Evolutionary conservation across 2,888 invertebrate genomes (phyloP).

Genomic region (Leucophora obtusa): DNA sequence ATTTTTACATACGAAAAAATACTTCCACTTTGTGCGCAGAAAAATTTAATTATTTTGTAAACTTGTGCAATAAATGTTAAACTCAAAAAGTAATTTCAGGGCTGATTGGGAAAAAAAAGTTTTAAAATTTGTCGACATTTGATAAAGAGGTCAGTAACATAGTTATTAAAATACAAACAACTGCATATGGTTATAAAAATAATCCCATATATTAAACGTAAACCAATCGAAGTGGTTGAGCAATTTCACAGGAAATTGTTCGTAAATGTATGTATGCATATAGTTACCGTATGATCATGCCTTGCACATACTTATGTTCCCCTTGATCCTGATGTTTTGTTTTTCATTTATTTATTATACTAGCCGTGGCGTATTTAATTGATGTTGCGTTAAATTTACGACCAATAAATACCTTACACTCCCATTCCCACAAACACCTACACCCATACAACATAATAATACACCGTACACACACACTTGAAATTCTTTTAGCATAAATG

Average conservation of each 20-base stretch:
- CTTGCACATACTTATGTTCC: neutral
- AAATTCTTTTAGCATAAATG: neutral
- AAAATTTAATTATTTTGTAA: too few species aligned
- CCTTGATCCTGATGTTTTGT: neutral
- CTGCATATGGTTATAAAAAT: neutral
- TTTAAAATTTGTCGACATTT: slow-evolving; percentile 36
- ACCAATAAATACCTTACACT: slow-evolving; percentile 32
- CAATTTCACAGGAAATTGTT: slow-evolving; percentile 1
- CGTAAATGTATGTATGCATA: too few species aligned
- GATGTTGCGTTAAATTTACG: slow-evolving; percentile 58
- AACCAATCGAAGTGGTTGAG: slow-evolving; percentile 25
- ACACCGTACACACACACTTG: neutral
- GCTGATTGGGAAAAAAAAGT: neutral
- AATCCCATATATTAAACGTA: slow-evolving; percentile 32
- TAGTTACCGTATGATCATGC: too few species aligned
- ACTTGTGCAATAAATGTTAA: too few species aligned
- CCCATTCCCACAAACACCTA: neutral
- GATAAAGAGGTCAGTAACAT: slow-evolving; percentile 33
- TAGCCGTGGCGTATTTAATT: slow-evolving; percentile 51
- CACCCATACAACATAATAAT: neutral
- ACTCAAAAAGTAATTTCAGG: neutral
- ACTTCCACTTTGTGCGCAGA: too few species aligned
- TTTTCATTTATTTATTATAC: slow-evolving; percentile 7
- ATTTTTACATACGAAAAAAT: too few species aligned
- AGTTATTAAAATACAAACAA: neutral